Percentiles rank a stretch among this genome's conserved stretches.
These are phyloP conservation scores for Pachycephus smyrnensis DNA, from an alignment of 2,888 invertebrate genomes.

Conservation along the genomic window DNA sequence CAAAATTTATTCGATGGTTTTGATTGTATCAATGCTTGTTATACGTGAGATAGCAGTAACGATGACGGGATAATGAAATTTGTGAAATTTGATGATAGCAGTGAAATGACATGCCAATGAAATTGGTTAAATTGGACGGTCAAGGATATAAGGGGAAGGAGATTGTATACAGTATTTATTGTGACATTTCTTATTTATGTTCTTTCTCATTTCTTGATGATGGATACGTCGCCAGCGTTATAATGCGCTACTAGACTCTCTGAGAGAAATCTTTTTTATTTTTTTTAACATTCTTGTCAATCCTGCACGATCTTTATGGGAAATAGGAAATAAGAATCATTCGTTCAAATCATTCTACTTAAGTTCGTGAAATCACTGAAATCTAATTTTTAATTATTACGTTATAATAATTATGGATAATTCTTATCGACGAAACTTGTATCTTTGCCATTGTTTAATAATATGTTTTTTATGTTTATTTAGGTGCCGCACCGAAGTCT, in stretches of 20 bases:
- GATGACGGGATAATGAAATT: background rate
- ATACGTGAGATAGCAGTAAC: background rate
- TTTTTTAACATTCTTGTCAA: background rate
- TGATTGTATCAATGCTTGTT: slow-evolving; percentile 76
- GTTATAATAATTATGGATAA: too few species aligned
- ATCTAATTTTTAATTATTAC: too few species aligned
- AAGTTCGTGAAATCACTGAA: too few species aligned
- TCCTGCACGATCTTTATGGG: background rate
- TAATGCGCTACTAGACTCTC: background rate
- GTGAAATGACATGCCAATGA: background rate
- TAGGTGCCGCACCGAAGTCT: too few species aligned
- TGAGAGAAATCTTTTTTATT: background rate
- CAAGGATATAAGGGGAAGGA: background rate
- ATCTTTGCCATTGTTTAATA: too few species aligned
- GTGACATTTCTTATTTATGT: background rate
- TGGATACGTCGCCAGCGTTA: background rate
- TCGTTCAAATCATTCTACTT: too few species aligned
- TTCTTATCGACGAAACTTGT: too few species aligned
- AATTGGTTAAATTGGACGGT: background rate
- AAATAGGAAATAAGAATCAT: too few species aligned
- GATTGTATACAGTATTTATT: background rate
- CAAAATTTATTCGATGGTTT: slow-evolving; percentile 79
- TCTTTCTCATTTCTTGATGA: background rate
- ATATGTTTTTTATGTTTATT: too few species aligned
- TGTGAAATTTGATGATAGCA: background rate